Evolutionary conservation across 2,797 vertebrate genomes (phyloP), one percentile per base, ranked within the genome.

Genomic region (Simalia tracyae): DNA sequence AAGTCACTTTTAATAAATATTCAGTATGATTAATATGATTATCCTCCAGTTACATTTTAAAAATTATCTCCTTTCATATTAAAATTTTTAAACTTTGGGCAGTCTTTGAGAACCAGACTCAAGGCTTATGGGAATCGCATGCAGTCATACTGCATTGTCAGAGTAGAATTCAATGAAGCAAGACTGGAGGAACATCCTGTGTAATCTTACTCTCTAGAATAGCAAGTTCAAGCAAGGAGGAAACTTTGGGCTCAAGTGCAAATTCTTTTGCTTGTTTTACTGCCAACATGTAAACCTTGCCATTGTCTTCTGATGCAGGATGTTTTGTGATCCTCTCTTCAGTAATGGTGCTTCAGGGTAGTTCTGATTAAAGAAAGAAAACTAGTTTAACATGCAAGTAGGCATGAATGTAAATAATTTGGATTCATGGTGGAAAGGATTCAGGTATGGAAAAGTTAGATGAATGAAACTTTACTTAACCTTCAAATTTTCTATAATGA

Each of bases 61-160:
- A 76, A 76, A 42, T 42, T 4, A 22, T 3, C 3, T 42, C 7
- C 3, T 76, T 76, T 76, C 72, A 76, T 4, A 76, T 76, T 76
- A 42, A 36, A 42, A 3, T 10, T 22, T 36, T 76, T 42, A 42
- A 76, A 22, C 7, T 42, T 36, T 0, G 8, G 68, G 36, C 72
- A 42, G 17, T 42, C 42, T 76, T 76, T 76, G 72, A 76, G 72
- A 76, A 42, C 36, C 6, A 76, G 36, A 42, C 31, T 36, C 10
- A 76, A 1, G 3, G 36, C 3, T 76, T 42, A 42, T 76, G 72
- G 7, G 8, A 76, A 42, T 6, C 68, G 19, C 17, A 42, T 42
- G 42, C 36, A 42, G 17, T 42, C 36, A 95, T 95, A 95, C 94
- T 96, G 96, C 96, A 96, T 97, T 96, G 96, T 97, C 94, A 88